Base-by-base conservation (phyloP, 2,888 invertebrate genomes). In the Plagodis dolabraria region DNA sequence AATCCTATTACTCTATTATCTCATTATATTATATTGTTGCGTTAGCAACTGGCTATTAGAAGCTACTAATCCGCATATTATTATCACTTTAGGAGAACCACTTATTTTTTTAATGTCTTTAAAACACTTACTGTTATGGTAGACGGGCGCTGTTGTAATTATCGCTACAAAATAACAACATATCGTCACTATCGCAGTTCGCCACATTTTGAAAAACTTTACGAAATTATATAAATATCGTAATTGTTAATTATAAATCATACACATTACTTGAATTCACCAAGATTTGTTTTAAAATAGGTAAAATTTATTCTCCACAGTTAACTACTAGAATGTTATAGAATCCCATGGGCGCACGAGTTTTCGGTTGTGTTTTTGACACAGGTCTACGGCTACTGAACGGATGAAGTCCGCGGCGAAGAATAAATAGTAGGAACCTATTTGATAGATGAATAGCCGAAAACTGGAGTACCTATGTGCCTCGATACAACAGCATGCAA, bases 301-400 rank as follows among this genome's bases (percentile, higher is more conserved):
- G 1, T 2, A 4, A 22, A 2, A 22, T 22, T 22, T 22, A 22
- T 22, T 22, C 1, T 22, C 22, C 22, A 22, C 22, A 22, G 22
- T 22, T 22, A 22, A 22, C 22, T 22, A 22, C 22, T 22, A 22
- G 22, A 22, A 22, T 22, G 22, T 22, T 22, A 22, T 4, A 4
- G 22, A 22, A 22, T 22, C 22, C 22, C 4, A n/a, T 6, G 33
- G 8, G 36, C 36, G 36, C 43, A 10, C 53, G 53, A 11, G 12
- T 44, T 45, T 48, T 49, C 44, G 38, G 59, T 60, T 64, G 63
- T 64, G 44, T 52, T 55, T 60, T 68, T 65, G 68, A 68, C 70
- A 72, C 77, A 74, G 76, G 73, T 73, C 77, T 72, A 64, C 71
- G 73, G 61, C 69, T 68, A 83, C 82, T 82, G 80, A 79, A 74